Conservation (phyloP, 2,888 invertebrate genomes). For the Ophioninae sp. region DNA sequence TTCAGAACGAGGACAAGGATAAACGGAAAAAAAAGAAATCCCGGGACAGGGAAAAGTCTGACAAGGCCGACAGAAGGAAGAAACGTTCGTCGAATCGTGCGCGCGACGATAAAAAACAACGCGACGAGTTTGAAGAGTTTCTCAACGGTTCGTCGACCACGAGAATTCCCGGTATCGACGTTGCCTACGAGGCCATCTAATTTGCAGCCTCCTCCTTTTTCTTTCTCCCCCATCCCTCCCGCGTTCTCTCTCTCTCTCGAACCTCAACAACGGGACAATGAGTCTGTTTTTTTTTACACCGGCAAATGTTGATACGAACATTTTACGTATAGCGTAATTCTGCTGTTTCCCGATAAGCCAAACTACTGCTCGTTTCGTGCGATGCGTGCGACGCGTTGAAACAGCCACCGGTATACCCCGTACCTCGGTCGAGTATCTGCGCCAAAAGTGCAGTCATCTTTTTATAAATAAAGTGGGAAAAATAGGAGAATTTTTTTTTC, state of each 20-base stretch:
- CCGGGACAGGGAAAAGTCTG: slow-evolving; percentile 82
- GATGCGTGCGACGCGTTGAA: slow-evolving; percentile 26
- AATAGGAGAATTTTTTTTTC: neutral
- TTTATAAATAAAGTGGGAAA: slow-evolving; percentile 6
- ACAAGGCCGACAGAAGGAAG: slow-evolving; percentile 80
- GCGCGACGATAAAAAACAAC: slow-evolving; percentile 79
- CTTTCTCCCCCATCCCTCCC: too few relatives aligned
- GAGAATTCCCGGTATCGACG: slow-evolving; percentile 82
- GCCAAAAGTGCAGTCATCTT: neutral
- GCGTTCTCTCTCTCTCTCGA: too few relatives aligned
- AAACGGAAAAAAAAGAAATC: slow-evolving; percentile 83
- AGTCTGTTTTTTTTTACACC: slow-evolving; percentile 37
- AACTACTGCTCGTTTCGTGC: slow-evolving; percentile 32
- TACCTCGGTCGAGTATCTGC: slow-evolving; percentile 2
- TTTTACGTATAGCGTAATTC: neutral
- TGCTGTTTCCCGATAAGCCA: slow-evolving; percentile 25
- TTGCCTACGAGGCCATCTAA: slow-evolving; percentile 85
- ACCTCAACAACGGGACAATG: too few relatives aligned
- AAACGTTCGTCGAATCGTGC: slow-evolving; percentile 79
- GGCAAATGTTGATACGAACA: slow-evolving; percentile 26
- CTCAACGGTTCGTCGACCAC: slow-evolving; percentile 82
- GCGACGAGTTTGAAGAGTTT: slow-evolving; percentile 85
- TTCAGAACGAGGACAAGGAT: slow-evolving; percentile 82
- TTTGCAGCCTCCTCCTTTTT: neutral
- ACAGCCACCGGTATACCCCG: slow-evolving; percentile 1